Evolutionary conservation across 2,888 invertebrate genomes (phyloP).

Genomic region (Muschampia plurimacula): DNA sequence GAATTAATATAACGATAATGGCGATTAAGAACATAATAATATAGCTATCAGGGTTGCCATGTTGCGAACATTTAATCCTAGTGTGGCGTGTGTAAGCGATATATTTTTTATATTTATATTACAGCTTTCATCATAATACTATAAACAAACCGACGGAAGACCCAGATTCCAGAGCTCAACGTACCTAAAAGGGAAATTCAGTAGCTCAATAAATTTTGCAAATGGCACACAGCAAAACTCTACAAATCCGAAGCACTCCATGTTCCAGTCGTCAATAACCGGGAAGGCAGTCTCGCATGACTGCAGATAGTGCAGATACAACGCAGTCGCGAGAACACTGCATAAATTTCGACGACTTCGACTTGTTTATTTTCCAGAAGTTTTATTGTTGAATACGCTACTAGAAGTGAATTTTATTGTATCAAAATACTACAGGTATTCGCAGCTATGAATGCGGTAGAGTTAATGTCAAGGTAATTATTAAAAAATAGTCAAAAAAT

Average conservation of each 20-base stretch:
- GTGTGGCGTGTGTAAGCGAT: too few relatives aligned
- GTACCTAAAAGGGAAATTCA: not conserved
- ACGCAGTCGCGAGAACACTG: not conserved
- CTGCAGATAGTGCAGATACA: constrained; percentile 2
- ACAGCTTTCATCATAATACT: too few relatives aligned
- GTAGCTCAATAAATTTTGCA: constrained; percentile 7
- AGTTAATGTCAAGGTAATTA: too few relatives aligned
- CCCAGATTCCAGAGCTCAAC: not conserved
- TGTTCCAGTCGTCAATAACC: constrained; percentile 3
- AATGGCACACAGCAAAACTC: not conserved
- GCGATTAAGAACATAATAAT: too few relatives aligned
- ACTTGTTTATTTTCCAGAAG: not conserved
- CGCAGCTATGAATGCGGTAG: not conserved
- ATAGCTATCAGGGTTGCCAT: too few relatives aligned
- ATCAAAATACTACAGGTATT: not conserved
- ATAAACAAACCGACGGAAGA: not conserved
- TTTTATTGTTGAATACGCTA: not conserved
- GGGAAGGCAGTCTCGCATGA: not conserved
- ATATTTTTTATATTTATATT: too few relatives aligned
- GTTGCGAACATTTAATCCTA: too few relatives aligned
- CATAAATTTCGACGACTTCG: not conserved
- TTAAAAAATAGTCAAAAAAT: too few relatives aligned
- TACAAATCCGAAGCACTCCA: constrained; percentile 7
- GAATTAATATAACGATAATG: too few relatives aligned
- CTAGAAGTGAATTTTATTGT: not conserved